Base-by-base conservation (phyloP, 2,113 vertebrate species). In the Pygoscelis antarcticus region DNA sequence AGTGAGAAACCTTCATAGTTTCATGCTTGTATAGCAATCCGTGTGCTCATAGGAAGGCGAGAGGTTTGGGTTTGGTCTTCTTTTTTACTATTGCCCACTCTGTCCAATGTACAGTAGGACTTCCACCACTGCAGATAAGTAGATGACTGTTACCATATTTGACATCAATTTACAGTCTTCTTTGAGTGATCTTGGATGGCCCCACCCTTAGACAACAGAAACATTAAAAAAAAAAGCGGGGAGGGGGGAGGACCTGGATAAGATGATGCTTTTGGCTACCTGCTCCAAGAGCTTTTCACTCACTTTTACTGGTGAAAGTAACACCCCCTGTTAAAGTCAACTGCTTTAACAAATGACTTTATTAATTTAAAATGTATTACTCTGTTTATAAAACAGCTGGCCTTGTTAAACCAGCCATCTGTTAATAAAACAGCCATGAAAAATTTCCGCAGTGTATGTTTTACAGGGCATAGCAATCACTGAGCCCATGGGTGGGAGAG, bases 361-460 rank as follows among this genome's bases (percentile, higher is more conserved):
- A 76, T 77, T 83, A 93, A 96, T 93, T 85, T 79, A 44, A 91
- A 94, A 83, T 42, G 9, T 32, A 88, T 40, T 87, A 83, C 57
- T 18, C 62, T 85, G 61, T 65, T 79, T 88, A 52, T 85, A 85
- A 91, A 91, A 66, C 55, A 89, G 38, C 47, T 51, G 65, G 46
- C 84, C 62, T 61, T 72, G 47, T 90, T 94, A 91, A 96, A 86
- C 25, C 54, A 77, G 34, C 30, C 40, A 7, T n/a, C 55, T 80
- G 17, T 52, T 93, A 92, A 64, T 66, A 69, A 52, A 95, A 87
- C 30, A 89, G 32, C 11, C 11, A 3, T 78, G 60, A 89, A 89
- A 90, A 90, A 57, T 46, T 27, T 86, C 75, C 2, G 7, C 54
- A 70, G 30, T 65, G 21, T 68, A 10, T 83, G 21, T 79, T 60